Base-by-base conservation (phyloP, 2,797 vertebrate genomes). In the Potorous gilbertii region DNA sequence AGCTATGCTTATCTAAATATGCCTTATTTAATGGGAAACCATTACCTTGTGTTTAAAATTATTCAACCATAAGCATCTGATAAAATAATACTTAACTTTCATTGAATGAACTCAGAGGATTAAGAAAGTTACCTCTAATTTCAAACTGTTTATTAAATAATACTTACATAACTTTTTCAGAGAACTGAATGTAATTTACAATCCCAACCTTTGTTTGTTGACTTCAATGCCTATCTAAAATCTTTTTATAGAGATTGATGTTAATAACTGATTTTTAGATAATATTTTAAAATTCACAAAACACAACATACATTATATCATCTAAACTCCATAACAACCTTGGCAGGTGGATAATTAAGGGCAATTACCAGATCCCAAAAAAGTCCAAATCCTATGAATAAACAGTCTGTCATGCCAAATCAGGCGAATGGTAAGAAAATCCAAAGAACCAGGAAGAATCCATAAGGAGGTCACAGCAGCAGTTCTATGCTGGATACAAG, bases 31-130 rank as follows among this genome's bases (percentile, higher is more conserved):
- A 46, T 24, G n/a, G 18, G 21, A 81, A 46, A 9, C 2, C 21
- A 81, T 81, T 81, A 81, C 40, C 40, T 81, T 24, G 40, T 46
- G 18, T 81, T 81, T 81, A 81, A 46, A 21, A 46, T 81, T 16
- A 96, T 96, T 66, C 66, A 18, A 54, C 62, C 18, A 91, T 5
- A 59, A 27, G 55, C 90, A 29, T 6, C 59, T 91, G 40, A 31
- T 55, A 46, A 27, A 14, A 1, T 57, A 57, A 92, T 92, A 92
- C 56, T 55, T 93, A 94, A 94, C 24, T 95, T 59, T 92, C 6
- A 92, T n/a, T 93, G 95, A 94, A 4, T 56, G 2, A 55, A 90
- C 92, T 21, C 90, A 56, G n/a, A 89, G 12, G 95, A 93, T 96
- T 95, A 52, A 92, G 34, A 94, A 95, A 93, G 9, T 91, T 31